Conservation (phyloP, 2,113 vertebrate genomes). For the Hydrochoerus hydrochaeris region DNA sequence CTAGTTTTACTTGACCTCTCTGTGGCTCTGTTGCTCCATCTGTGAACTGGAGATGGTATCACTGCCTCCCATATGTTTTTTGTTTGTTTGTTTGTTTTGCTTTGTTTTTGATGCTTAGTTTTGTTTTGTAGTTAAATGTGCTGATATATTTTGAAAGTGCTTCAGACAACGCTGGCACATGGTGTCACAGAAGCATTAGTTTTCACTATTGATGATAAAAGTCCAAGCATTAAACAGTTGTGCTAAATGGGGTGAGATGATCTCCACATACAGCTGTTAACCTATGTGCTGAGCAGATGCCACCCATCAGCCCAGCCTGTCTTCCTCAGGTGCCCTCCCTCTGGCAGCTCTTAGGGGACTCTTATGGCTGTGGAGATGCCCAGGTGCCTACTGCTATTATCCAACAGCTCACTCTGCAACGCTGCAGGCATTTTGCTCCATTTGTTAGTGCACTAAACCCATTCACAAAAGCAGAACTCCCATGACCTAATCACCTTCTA, state of each 20-base stretch:
- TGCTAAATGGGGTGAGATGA: background rate
- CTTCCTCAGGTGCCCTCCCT: background rate
- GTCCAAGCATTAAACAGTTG: background rate
- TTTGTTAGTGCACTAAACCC: background rate
- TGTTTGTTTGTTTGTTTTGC: background rate
- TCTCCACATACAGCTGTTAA: background rate
- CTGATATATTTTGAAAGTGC: background rate
- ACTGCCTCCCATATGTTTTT: background rate
- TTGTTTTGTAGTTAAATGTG: background rate
- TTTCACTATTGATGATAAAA: background rate
- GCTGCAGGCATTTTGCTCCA: accelerated
- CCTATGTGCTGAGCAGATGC: background rate
- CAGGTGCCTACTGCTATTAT: background rate
- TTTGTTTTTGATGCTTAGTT: too few species aligned
- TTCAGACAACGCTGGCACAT: background rate
- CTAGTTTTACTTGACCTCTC: background rate
- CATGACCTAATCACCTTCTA: background rate
- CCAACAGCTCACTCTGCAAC: background rate
- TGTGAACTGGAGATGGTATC: background rate
- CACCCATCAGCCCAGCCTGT: background rate
- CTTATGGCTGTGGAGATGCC: background rate
- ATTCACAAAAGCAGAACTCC: too few species aligned
- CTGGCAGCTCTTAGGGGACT: background rate
- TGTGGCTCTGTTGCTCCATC: background rate
- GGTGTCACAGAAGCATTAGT: too few species aligned